Evolutionary conservation across 2,113 vertebrate genomes (phyloP), one percentile per base, ranked within the genome.

Genomic region (Murina feae): DNA sequence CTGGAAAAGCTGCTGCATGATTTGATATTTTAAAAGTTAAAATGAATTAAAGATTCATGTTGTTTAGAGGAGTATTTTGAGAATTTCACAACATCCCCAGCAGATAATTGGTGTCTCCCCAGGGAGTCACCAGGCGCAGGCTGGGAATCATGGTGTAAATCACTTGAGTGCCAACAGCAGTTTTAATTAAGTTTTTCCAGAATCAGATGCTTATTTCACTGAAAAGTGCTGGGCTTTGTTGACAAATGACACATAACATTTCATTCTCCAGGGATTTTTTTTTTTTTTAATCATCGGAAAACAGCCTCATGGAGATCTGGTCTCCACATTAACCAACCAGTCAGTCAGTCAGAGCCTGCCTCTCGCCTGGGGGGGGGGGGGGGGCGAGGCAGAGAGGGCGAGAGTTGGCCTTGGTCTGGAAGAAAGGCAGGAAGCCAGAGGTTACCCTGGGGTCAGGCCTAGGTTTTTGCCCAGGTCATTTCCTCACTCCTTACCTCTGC

Each of bases 81-180:
- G 91, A 96, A 82, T 94, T 93, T 96, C 94, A 90, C 93, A 96
- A 91, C 80, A 93, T 96, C 94, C 94, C 79, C 5, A 11, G 94
- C 94, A 97, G 95, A 95, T 97, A 97, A 97, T 97, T 94, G 96
- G 95, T 95, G 86, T 94, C 94, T 97, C 96, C 92, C 94, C 86
- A 86, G 95, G 96, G 96, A 95, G 74, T 51, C 44, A 2, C 51
- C 7, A 11, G 86, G 85, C 17, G 0, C 53, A 84, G 86, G 83
- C 89, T 96, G 86, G 83, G 87, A 86, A 78, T 49, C 79, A 86
- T 81, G 68, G 89, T 58, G 72, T 90, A 92, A 96, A 92, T 97
- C 97, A 97, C 44, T 96, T 88, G 88, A 89, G 65, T 2, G 35
- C 93, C 94, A 95, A 65, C 79, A 94, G 89, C 91, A 95, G 93